Percentiles rank a stretch among this genome's conserved stretches.
These are phyloP conservation scores for Rallus limicola DNA, from an alignment of 2,113 vertebrate species.

Conservation along the genomic window DNA sequence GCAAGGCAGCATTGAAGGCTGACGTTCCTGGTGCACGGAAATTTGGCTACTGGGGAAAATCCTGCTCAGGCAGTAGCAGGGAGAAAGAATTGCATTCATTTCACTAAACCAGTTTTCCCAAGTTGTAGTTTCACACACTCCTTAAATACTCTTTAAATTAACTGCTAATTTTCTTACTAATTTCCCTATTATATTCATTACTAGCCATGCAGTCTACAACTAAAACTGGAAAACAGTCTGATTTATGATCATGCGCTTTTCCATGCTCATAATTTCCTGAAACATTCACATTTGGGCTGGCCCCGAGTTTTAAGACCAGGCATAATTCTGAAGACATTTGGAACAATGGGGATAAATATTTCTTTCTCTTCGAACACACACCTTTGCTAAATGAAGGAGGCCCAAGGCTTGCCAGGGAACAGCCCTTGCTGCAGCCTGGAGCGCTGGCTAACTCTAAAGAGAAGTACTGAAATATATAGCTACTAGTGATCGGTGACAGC, in stretches of 20 bases:
- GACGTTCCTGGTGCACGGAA: not conserved
- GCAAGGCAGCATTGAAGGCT: not conserved
- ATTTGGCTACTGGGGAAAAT: not conserved
- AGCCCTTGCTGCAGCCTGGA: not conserved
- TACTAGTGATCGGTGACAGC: not conserved
- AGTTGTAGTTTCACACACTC: slow-evolving; percentile 39
- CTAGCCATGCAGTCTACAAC: slow-evolving; percentile 22
- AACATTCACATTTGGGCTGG: slow-evolving; percentile 36
- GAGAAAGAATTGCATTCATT: not conserved
- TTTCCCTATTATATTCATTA: slow-evolving; percentile 54
- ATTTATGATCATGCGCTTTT: slow-evolving; percentile 50
- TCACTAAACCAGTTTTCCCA: slow-evolving; percentile 18
- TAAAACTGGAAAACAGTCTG: slow-evolving; percentile 41
- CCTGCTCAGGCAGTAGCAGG: not conserved
- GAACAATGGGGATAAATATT: slow-evolving; percentile 45
- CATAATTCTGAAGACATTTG: not conserved
- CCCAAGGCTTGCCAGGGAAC: not conserved
- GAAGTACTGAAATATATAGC: not conserved
- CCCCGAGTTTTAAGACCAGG: slow-evolving; percentile 21
- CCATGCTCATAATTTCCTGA: slow-evolving; percentile 59
- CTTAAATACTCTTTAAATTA: slow-evolving; percentile 55
- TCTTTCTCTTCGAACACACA: not conserved
- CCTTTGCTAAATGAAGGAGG: not conserved
- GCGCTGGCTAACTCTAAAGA: not conserved
- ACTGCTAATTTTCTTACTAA: slow-evolving; percentile 61